A percentile compares a stretch with the other conserved stretches of the same genome.
Conservation (phyloP, 2,888 invertebrate species). For the Drosophila fulvimacula region DNA sequence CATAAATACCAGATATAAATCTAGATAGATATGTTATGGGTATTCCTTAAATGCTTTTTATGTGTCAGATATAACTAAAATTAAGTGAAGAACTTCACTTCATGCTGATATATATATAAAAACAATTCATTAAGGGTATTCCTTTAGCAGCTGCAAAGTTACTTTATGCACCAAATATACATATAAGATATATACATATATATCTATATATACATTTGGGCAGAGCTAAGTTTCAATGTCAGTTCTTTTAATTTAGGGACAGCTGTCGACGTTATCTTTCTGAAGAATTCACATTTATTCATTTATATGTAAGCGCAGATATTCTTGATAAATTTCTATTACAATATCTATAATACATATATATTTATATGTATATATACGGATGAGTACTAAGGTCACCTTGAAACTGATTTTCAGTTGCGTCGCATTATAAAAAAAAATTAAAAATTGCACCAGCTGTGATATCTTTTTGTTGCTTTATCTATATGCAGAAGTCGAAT, state of each 20-base stretch:
- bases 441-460: background rate
- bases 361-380: background rate
- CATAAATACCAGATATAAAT: background rate
- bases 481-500: background rate
- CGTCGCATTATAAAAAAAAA: background rate
- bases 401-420: background rate
- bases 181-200: background rate
- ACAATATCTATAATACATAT: conserved; percentile 5
- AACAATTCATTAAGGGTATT: background rate
- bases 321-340: conserved; percentile 14
- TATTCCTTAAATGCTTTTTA: background rate
- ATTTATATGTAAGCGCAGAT: background rate
- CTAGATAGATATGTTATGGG: background rate
- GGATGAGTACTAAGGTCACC: background rate
- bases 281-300: conserved; percentile 8
- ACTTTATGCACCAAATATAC: background rate
- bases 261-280: conserved; percentile 8
- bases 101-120: background rate
- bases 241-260: conserved; percentile 10
- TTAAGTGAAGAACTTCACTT: background rate
- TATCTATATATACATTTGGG: background rate
- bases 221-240: background rate
- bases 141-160: background rate
- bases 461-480: background rate
- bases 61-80: background rate